These are phyloP conservation scores for Rotaria socialis DNA, from an alignment of 2,888 invertebrate genomes.

Conservation along the genomic window DNA sequence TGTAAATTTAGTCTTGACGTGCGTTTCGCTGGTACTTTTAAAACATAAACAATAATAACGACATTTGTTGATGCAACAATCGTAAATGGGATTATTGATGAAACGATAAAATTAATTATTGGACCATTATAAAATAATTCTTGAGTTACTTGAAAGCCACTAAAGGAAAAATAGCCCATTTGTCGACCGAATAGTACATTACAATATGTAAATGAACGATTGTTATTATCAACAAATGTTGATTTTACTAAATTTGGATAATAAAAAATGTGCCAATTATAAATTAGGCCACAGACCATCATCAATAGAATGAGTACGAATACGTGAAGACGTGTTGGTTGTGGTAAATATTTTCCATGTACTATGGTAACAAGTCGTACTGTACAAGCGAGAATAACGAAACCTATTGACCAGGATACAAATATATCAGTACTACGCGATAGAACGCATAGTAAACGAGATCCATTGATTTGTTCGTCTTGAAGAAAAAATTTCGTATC, in stretches of 20 bases:
- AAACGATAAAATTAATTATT: conserved; percentile 18
- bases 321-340: conserved; percentile 2
- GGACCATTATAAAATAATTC: background rate
- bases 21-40: background rate
- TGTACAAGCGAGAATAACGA: conserved; percentile 5
- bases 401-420: conserved; percentile 31
- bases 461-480: conserved; percentile 28
- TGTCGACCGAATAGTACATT: conserved; percentile 25
- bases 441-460: background rate
- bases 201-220: background rate
- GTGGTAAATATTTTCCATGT: background rate
- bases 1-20: background rate
- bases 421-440: conserved; percentile 21
- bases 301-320: background rate
- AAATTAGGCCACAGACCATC: background rate
- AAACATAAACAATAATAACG: background rate
- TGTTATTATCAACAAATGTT: background rate
- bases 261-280: conserved; percentile 33
- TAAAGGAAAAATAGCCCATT: conserved; percentile 23
- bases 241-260: background rate
- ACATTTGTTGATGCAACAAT: conserved; percentile 11
- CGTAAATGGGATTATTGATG: conserved; percentile 20
- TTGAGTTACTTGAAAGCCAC: background rate
- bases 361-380: background rate
- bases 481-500: conserved; percentile 12